phyloP scores from a whole-genome alignment of 2,797 vertebrate genomes.

The Parotocinclus haroldoi region DNA sequence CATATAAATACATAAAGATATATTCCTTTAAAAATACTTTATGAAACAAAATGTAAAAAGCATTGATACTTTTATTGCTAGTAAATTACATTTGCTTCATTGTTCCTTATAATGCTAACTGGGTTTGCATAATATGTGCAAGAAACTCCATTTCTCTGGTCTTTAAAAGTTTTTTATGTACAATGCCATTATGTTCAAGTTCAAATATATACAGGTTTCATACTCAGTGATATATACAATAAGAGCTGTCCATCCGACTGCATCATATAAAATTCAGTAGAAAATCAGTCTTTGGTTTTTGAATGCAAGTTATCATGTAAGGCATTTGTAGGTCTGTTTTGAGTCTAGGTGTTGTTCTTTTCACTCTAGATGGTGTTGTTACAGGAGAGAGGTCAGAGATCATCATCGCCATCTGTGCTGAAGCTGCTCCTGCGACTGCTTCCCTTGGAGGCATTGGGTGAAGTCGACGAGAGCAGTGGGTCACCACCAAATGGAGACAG shows the following conservation, averaged over 20 bases:
- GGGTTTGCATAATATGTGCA: slow-evolving; percentile 57
- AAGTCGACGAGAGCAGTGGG: slow-evolving; percentile 85
- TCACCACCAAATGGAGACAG: slow-evolving; percentile 87
- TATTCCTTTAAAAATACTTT: slow-evolving; percentile 53
- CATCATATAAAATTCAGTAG: slow-evolving; percentile 20
- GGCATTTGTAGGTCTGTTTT: background rate
- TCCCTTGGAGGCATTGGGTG: slow-evolving; percentile 85
- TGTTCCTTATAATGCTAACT: slow-evolving; percentile 41
- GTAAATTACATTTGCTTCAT: slow-evolving; percentile 46
- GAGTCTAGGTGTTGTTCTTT: background rate
- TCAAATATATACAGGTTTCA: slow-evolving; percentile 23
- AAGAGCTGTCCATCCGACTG: slow-evolving; percentile 28
- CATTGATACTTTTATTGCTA: slow-evolving; percentile 62
- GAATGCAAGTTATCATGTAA: background rate
- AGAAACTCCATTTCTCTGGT: slow-evolving; percentile 31
- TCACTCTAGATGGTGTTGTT: background rate
- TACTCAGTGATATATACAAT: slow-evolving; percentile 10
- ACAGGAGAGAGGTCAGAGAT: slow-evolving; percentile 70
- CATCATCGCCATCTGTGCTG: slow-evolving; percentile 85
- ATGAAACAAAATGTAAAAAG: slow-evolving; percentile 49
- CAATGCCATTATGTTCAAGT: slow-evolving; percentile 40
- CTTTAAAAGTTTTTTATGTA: slow-evolving; percentile 18
- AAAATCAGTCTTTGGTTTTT: slow-evolving; percentile 13
- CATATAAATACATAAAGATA: slow-evolving; percentile 67
- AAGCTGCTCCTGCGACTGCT: slow-evolving; percentile 93